Base-by-base conservation (phyloP, 2,888 invertebrate species). In the Nephrocerus scutellatus region DNA sequence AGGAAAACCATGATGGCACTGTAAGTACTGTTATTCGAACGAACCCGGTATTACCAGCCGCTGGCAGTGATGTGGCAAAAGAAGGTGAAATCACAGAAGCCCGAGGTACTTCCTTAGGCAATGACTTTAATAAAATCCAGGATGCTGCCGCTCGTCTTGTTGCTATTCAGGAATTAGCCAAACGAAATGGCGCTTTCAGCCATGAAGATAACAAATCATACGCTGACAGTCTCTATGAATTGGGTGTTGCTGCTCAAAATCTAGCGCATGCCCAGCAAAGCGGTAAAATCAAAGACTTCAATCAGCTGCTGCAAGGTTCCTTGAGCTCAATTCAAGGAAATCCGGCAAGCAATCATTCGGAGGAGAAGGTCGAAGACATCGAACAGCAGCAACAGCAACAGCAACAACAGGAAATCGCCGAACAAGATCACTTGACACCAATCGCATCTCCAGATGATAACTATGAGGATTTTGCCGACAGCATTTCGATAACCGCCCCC, bases 151-250 rank as follows among this genome's bases (percentile, higher is more conserved):
- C 70, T 2, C 74, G 72, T 43, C 66, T 80, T 19, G 68, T 80
- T 7, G 74, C 72, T 47, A 64, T 82, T 26, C 79, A 79, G 53
- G 77, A 77, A 51, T 54, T 72, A 42, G 79, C 79, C 7, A 76
- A 77, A 50, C 72, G 69, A 36, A 73, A 72, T 24, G 81, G 80
- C 1, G 59, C 64, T 2, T 62, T 82, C 16, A 72, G 69, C 4
- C 61, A 63, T 15, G 66, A 63, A 38, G 78, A 81, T 44, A 76
- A 77, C 53, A 58, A 57, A 9, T 67, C 71, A 29, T 81, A 79
- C 53, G 74, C 74, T 46, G 70, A 66, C 20, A 77, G 77, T 48
- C 56, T 82, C 42, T 66, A 72, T 2, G 66, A 73, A 10, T 57
- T 77, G 25, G 76, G 73, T 2, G 72, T 76, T 44, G 71, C 76